Evolutionary conservation across 2,113 vertebrate species (phyloP).

Genomic region (Microcebus tavaratra): DNA sequence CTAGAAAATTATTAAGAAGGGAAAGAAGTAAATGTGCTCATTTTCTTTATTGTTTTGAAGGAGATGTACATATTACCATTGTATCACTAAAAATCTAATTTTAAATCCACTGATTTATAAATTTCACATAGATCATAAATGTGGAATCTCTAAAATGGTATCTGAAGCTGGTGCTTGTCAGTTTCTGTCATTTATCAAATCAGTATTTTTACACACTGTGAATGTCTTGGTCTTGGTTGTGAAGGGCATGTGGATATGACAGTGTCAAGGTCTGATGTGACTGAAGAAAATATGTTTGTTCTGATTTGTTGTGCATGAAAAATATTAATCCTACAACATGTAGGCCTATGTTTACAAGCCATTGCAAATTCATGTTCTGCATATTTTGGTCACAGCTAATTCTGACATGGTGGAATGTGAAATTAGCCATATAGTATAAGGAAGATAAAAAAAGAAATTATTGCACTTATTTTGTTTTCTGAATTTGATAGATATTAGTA

Average conservation of each 20-base stretch:
- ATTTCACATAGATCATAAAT: constrained; percentile 42
- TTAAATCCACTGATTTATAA: not conserved
- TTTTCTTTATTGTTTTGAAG: constrained; percentile 29
- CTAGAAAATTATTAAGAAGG: not conserved
- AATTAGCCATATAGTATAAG: constrained; percentile 43
- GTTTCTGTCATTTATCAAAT: constrained; percentile 55
- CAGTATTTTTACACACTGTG: constrained; percentile 25
- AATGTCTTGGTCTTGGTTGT: constrained; percentile 50
- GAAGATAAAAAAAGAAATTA: constrained; percentile 40
- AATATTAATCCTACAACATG: constrained; percentile 65
- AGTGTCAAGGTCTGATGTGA: constrained; percentile 55
- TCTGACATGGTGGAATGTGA: constrained; percentile 56
- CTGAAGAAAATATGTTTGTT: constrained; percentile 58
- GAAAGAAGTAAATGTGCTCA: not conserved
- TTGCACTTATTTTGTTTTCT: constrained; percentile 11
- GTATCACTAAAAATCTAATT: not conserved
- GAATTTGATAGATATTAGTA: constrained; percentile 27
- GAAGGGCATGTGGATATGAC: constrained; percentile 54
- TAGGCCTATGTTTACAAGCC: constrained; percentile 67
- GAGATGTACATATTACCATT: not conserved
- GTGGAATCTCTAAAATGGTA: constrained; percentile 44
- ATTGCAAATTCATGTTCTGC: constrained; percentile 65
- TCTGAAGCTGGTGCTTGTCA: constrained; percentile 43
- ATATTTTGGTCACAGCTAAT: constrained; percentile 74
- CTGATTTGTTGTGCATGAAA: constrained; percentile 65